Evolutionary conservation across 2,113 vertebrate genomes (phyloP).

Genomic region (Nematolebias whitei): DNA sequence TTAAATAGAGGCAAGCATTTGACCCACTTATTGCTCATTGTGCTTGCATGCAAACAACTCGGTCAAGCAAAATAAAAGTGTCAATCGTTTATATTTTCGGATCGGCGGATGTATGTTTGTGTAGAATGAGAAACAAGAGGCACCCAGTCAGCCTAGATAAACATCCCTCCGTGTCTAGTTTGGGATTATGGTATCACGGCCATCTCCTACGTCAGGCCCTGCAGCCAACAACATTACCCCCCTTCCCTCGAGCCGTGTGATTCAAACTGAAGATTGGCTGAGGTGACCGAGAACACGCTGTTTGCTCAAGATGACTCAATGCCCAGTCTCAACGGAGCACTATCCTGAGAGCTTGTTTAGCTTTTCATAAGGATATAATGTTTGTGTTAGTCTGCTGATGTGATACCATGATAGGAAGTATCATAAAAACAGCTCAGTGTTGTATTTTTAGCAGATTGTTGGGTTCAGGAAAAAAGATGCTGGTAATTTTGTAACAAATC

Average conservation of each 20-base stretch:
- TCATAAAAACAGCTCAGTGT: background rate
- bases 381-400: background rate
- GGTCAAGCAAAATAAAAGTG: constrained; percentile 3
- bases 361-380: constrained; percentile 1
- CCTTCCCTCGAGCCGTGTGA: constrained; percentile 30
- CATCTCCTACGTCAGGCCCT: constrained; percentile 50
- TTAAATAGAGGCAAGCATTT: too few species aligned
- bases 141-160: constrained; percentile 39
- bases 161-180: constrained; percentile 39
- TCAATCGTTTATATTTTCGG: constrained; percentile 29
- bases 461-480: background rate
- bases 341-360: constrained; percentile 15
- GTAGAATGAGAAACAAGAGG: constrained; percentile 17
- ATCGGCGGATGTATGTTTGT: constrained; percentile 4
- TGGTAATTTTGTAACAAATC: background rate
- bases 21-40: background rate
- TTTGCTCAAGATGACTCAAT: constrained; percentile 52
- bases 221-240: constrained; percentile 26
- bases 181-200: constrained; percentile 36
- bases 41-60: constrained; percentile 4
- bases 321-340: constrained; percentile 18
- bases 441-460: background rate
- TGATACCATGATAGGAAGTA: background rate
- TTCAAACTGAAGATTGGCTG: constrained; percentile 38
- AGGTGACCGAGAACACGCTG: constrained; percentile 30